These are phyloP conservation scores for Menura novaehollandiae DNA, from an alignment of 2,113 vertebrate species.

Conservation along the genomic window DNA sequence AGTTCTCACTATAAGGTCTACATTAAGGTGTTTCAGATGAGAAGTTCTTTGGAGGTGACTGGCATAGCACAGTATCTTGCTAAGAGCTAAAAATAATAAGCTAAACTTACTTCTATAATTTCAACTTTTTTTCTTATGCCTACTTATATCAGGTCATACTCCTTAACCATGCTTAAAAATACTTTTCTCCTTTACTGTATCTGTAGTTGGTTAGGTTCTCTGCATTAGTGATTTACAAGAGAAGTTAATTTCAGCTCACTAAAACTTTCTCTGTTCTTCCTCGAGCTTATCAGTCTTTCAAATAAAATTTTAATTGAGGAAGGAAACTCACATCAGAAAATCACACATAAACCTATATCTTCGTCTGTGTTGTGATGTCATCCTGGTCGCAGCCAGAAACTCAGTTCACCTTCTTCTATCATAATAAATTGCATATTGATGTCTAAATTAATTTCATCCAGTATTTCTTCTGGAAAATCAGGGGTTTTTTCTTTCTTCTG, in stretches of 20 bases:
- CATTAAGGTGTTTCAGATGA: not conserved
- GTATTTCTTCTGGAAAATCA: conserved; percentile 11
- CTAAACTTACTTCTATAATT: not conserved
- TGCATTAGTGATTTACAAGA: not conserved
- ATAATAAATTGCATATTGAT: conserved; percentile 15
- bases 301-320: conserved; percentile 28
- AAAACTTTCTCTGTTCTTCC: not conserved
- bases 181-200: not conserved
- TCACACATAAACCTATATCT: conserved; percentile 16
- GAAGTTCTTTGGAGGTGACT: not conserved
- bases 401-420: conserved; percentile 8
- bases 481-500: not conserved
- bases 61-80: not conserved
- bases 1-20: not conserved
- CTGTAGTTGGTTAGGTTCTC: not conserved
- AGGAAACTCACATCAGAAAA: conserved; percentile 24
- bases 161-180: not conserved
- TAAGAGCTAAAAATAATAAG: not conserved
- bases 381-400: not conserved
- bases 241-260: not conserved
- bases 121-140: not conserved
- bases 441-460: conserved; percentile 30
- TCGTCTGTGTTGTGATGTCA: conserved; percentile 12
- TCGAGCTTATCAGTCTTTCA: not conserved
- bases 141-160: not conserved